These are phyloP conservation scores for Melolontha melolontha DNA, from an alignment of 2,888 invertebrate species.

Conservation along the genomic window DNA sequence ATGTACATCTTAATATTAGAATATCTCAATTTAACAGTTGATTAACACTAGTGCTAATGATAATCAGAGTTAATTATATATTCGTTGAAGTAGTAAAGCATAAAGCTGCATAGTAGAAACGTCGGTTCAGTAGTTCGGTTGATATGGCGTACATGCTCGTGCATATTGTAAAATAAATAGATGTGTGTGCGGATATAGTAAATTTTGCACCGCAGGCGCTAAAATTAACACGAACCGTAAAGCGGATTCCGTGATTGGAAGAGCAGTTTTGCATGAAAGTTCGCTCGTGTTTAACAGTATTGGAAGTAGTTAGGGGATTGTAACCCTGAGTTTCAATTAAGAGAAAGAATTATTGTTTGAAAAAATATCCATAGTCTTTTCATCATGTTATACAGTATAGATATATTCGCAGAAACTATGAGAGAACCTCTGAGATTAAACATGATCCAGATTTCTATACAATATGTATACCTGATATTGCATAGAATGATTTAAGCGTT, in stretches of 20 bases:
- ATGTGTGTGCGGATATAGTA: slow-evolving; percentile 5
- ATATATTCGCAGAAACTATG: no score
- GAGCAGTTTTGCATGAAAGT: slow-evolving; percentile 20
- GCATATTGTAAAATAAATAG: slow-evolving; percentile 14
- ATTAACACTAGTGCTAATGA: slow-evolving; percentile 6
- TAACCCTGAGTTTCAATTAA: background rate
- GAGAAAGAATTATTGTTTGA: no score
- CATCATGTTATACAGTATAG: no score
- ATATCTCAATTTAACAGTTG: slow-evolving; percentile 21
- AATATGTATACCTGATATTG: no score
- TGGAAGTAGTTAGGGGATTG: slow-evolving; percentile 11
- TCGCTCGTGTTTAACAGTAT: slow-evolving; percentile 5
- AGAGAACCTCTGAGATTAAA: no score
- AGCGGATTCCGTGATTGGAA: slow-evolving; percentile 2
- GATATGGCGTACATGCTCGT: slow-evolving; percentile 21
- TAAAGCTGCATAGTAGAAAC: slow-evolving; percentile 28
- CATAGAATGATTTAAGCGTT: no score
- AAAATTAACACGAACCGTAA: slow-evolving; percentile 24
- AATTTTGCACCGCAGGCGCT: slow-evolving; percentile 22
- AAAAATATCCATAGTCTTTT: no score
- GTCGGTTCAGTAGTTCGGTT: slow-evolving; percentile 31
- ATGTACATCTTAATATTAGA: slow-evolving; percentile 4
- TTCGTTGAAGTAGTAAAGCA: slow-evolving; percentile 32
- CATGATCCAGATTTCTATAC: no score
- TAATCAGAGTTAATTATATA: slow-evolving; percentile 20